These are phyloP conservation scores for Cercopithecus mona DNA, from an alignment of 2,113 vertebrate genomes.

Conservation along the genomic window DNA sequence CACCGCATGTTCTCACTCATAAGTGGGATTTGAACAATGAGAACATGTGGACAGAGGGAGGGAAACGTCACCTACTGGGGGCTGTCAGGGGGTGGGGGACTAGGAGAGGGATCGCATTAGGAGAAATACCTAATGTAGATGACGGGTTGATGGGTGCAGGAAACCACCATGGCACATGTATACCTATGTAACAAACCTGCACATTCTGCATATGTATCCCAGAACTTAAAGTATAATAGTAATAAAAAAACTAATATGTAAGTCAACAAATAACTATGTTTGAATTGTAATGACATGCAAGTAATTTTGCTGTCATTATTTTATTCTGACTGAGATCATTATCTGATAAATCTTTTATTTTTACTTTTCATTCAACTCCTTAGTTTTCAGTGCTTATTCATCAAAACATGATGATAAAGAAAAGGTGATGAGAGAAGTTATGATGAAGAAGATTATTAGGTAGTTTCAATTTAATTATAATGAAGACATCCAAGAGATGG, in stretches of 20 bases:
- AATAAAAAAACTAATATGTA: not conserved
- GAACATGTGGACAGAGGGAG: too few species aligned
- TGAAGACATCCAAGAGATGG: not conserved
- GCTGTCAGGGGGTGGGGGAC: too few species aligned
- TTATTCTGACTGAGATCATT: not conserved
- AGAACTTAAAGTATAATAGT: too few species aligned
- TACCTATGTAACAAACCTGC: too few species aligned
- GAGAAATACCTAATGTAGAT: too few species aligned
- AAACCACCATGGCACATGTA: too few species aligned
- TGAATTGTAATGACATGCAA: not conserved
- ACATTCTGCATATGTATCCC: too few species aligned
- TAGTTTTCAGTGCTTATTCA: not conserved
- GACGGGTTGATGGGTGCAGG: too few species aligned
- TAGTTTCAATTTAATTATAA: not conserved
- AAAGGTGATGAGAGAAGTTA: not conserved
- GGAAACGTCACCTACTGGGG: too few species aligned
- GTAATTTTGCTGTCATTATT: not conserved
- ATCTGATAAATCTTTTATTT: not conserved
- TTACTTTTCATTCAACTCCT: not conserved
- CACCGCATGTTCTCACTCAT: too few species aligned
- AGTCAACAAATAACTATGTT: not conserved
- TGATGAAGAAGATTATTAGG: not conserved
- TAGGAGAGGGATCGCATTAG: too few species aligned
- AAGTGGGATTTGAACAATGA: too few species aligned
- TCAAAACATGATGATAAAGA: not conserved